These are phyloP conservation scores for Anagrus nilaparvatae DNA, from an alignment of 1,140 invertebrate species.

Conservation along the genomic window DNA sequence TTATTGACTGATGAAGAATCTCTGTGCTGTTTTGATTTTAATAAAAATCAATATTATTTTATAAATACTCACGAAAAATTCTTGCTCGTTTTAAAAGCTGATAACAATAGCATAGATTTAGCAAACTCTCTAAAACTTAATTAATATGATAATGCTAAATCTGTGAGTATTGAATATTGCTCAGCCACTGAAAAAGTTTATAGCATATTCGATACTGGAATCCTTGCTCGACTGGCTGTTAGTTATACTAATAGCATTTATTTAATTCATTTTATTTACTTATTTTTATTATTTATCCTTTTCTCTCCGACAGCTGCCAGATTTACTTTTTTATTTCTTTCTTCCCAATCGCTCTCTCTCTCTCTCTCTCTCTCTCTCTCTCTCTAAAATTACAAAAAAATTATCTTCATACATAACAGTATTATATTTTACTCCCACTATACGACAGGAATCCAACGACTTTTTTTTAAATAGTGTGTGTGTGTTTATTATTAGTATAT, in stretches of 20 bases:
- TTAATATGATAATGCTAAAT: constrained; percentile 12
- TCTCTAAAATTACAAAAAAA: too few relatives aligned
- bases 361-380: too few relatives aligned
- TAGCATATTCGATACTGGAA: constrained; percentile 23
- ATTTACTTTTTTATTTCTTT: constrained; percentile 42
- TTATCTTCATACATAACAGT: too few relatives aligned
- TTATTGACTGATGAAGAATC: constrained; percentile 7
- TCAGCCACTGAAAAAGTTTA: constrained; percentile 22
- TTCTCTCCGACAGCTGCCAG: constrained; percentile 48
- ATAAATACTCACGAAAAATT: constrained; percentile 16
- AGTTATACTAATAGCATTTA: constrained; percentile 13
- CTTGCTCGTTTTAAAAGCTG: constrained; percentile 16
- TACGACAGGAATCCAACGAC: too few relatives aligned
- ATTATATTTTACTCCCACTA: too few relatives aligned
- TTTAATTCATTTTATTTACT: constrained; percentile 32
- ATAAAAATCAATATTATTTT: constrained; percentile 28
- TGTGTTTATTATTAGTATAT: too few relatives aligned
- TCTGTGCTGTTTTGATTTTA: constrained; percentile 21
- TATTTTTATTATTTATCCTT: constrained; percentile 45
- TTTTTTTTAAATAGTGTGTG: too few relatives aligned
- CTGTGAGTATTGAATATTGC: constrained; percentile 28
- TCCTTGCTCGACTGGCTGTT: constrained; percentile 19
- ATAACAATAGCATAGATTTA: neutral
- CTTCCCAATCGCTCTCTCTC: constrained; percentile 3
- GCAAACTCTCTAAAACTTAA: constrained; percentile 10